phyloP scores from a whole-genome alignment of 2,113 vertebrate genomes.

The Eretmodus cyanostictus region DNA sequence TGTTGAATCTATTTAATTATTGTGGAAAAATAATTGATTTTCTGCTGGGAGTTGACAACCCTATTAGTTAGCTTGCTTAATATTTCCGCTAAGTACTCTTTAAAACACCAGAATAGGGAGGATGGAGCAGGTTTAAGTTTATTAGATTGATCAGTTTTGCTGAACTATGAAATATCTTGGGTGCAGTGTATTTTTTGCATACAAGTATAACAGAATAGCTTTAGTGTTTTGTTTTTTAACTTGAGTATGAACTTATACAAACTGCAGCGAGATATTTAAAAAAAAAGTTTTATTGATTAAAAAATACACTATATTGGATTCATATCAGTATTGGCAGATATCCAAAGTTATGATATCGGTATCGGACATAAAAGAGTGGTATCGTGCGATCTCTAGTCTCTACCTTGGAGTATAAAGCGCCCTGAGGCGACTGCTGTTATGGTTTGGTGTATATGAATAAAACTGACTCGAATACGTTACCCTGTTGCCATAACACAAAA shows the following conservation, averaged over 20 bases:
- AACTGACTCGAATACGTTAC: not conserved
- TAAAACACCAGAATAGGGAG: too few relatives aligned
- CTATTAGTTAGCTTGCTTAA: too few relatives aligned
- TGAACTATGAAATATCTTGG: not conserved
- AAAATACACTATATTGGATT: rapidly evolving
- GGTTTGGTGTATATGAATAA: not conserved
- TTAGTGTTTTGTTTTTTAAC: not conserved
- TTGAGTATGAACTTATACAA: not conserved
- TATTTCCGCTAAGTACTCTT: too few relatives aligned
- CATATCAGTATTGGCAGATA: rapidly evolving
- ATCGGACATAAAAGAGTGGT: rapidly evolving
- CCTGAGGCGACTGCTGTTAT: not conserved
- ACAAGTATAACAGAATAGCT: rapidly evolving
- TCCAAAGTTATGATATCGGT: not conserved
- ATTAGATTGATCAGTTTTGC: too few relatives aligned
- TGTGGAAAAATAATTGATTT: too few relatives aligned
- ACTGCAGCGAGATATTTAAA: rapidly evolving
- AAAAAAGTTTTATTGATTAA: not conserved
- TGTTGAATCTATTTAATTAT: too few relatives aligned
- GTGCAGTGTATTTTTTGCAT: rapidly evolving
- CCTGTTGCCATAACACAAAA: not conserved
- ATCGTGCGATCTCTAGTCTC: rapidly evolving
- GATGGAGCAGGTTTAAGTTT: too few relatives aligned
- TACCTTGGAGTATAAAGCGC: not conserved
- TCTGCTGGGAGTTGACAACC: too few relatives aligned